These are phyloP conservation scores for Euphonia xanthogaster DNA, from an alignment of 2,797 vertebrate species.

Conservation along the genomic window DNA sequence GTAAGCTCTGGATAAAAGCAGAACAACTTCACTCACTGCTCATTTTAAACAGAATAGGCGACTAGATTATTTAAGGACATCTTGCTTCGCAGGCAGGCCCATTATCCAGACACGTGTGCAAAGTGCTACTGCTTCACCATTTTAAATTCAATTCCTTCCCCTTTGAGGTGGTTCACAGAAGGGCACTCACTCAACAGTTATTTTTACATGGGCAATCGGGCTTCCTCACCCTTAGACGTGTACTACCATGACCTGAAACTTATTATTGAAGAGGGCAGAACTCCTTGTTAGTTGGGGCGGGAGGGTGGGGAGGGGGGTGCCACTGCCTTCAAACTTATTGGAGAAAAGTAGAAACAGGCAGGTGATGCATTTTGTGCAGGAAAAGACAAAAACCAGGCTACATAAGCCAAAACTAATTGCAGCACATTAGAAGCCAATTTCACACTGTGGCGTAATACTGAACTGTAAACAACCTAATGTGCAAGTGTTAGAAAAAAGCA, in stretches of 20 bases:
- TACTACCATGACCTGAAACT: conserved; percentile 22
- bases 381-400: not conserved
- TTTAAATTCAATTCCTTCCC: conserved; percentile 23
- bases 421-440: not conserved
- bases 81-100: conserved; percentile 10
- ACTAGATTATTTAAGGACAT: conserved; percentile 15
- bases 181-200: not conserved
- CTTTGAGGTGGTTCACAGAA: conserved; percentile 34
- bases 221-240: not conserved
- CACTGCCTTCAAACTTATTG: not conserved
- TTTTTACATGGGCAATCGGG: conserved; percentile 16
- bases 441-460: not conserved
- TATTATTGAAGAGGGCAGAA: conserved; percentile 7
- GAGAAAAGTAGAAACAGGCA: not conserved
- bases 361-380: not conserved
- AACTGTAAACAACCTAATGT: conserved; percentile 22
- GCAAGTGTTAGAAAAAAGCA: conserved; percentile 52
- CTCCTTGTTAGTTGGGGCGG: conserved; percentile 15
- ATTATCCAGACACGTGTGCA: conserved; percentile 50
- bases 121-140: conserved; percentile 57
- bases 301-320: fast-evolving
- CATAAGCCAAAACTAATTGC: not conserved
- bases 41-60: conserved; percentile 43
- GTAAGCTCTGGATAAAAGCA: conserved; percentile 26
- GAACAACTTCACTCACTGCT: conserved; percentile 34